Percentiles rank a stretch among this genome's conserved stretches.
phyloP scores from a whole-genome alignment of 2,113 vertebrate genomes.

The Hemichromis elongatus region DNA sequence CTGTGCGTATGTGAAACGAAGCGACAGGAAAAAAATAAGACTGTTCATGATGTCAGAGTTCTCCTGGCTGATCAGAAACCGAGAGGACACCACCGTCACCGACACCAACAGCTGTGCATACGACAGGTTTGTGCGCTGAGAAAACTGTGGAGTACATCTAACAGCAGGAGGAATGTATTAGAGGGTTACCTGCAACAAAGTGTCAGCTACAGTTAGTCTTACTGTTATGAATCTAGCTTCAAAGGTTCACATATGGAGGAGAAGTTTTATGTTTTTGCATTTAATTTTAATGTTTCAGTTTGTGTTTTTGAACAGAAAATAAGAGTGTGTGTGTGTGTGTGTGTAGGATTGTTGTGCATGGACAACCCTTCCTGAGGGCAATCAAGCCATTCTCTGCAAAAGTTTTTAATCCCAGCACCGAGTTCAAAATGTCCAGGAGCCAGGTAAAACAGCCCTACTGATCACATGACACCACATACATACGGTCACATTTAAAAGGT shows the following conservation, averaged over 20 bases:
- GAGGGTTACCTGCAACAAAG: neutral
- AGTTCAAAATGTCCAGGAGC: neutral
- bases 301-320: neutral
- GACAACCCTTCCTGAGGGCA: constrained; percentile 30
- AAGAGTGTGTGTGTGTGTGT: fast-evolving
- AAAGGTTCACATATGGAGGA: neutral
- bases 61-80: constrained; percentile 58
- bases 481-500: neutral
- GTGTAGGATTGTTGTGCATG: constrained; percentile 50
- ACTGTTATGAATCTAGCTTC: neutral
- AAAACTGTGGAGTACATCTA: neutral
- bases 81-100: constrained; percentile 47
- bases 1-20: constrained; percentile 41
- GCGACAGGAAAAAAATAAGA: constrained; percentile 23
- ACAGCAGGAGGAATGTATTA: neutral
- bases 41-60: constrained; percentile 29
- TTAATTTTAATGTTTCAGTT: neutral
- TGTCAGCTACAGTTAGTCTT: neutral
- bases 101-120: constrained; percentile 41
- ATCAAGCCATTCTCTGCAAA: constrained; percentile 24
- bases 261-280: neutral
- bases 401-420: constrained; percentile 11
- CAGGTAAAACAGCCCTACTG: neutral
- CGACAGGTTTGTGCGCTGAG: constrained; percentile 43
- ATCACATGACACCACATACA: neutral